Evolutionary conservation across 2,888 invertebrate genomes (phyloP), one percentile per base, ranked within the genome.

Genomic region (Cremastobaeus sp.): DNA sequence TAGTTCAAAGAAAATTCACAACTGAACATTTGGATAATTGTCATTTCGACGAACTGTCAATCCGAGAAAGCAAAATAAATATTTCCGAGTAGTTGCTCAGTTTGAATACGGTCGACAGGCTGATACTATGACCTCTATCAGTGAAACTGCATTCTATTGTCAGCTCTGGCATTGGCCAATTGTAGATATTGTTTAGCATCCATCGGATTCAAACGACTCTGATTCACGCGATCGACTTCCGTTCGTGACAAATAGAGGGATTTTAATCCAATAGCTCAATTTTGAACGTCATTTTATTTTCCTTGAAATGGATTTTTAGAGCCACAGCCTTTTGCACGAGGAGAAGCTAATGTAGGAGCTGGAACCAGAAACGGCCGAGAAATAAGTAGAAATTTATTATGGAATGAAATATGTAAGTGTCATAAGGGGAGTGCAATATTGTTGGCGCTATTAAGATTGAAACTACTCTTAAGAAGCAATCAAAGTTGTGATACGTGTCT

Each of bases 181-280:
- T 52, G 74, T 68, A 65, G 79, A 79, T 80, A 83, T 84, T 85
- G 83, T 85, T 82, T 81, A 78, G 77, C 78, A 78, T 80, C 80
- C 76, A 78, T 81, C 77, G 79, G 75, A 78, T 82, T 82, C 81
- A 77, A 66, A 69, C 72, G 66, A 68, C 79, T 79, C 80, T 84
- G 83, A 84, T 82, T 85, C 84, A 83, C 77, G 78, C 77, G 76
- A 84, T 83, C 77, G 80, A 81, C 83, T 83, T 85, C 83, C 84
- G 82, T 78, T 71, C 77, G 15, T 71, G 59, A 45, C 76, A 62
- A 73, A 69, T 76, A 74, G 48, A 75, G 77, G 75, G 76, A 79
- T 76, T 55, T 71, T n/a, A 43, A 69, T 59, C 47, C 15, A 59
- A 55, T 50, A 6, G 20, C 9, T 28, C 17, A 30, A 15, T 60